Base-by-base conservation (phyloP, 1,140 invertebrate genomes). In the Drosophila parabipectinata region DNA sequence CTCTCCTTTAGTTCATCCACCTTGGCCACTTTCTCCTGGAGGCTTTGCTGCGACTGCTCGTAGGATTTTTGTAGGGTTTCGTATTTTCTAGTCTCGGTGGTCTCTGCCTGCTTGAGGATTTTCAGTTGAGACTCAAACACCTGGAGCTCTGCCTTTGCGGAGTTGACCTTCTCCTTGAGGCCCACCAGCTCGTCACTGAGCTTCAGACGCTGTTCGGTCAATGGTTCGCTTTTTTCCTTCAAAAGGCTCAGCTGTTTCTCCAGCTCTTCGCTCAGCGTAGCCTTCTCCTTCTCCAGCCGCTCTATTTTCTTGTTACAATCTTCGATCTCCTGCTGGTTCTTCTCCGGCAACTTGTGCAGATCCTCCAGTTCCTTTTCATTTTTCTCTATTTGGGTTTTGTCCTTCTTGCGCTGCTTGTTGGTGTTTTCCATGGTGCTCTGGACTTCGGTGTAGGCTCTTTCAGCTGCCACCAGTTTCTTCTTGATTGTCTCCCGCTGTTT, bases 71-170 rank as follows among this genome's bases (percentile, higher is more conserved):
- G 92, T 14, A 97, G 88, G 5, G 94, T 93, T 64, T 95, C 93
- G 6, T 97, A 93, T 82, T 97, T 98, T 6, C 93, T 93, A 56
- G 94, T 94, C 90, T 98, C 97, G 1, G 93, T 95, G 41, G 95
- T 93, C 88, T 98, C 96, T 32, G 94, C 95, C 48, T 95, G 96
- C 26, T 95, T 93, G 61, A 96, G 97, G 18, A 98, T 93, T 85
- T 98, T 95, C 4, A 98, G 91, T 89, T 98, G 95, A 0, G 95
- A 96, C 82, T 98, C 95, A 0, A 96, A 95, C 14, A 98, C 92
- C 74, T 96, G 95, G 59, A 95, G 94, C 81, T 95, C 93, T 3
- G 95, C 95, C 82, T 96, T 96, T 2, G 79, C 78, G 0, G 59
- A 8, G 7, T 82, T 87, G 1, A 88, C 83, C 4, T 58, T 58